Evolutionary conservation across 2,113 vertebrate species (phyloP).

Genomic region (Chamaea fasciata): DNA sequence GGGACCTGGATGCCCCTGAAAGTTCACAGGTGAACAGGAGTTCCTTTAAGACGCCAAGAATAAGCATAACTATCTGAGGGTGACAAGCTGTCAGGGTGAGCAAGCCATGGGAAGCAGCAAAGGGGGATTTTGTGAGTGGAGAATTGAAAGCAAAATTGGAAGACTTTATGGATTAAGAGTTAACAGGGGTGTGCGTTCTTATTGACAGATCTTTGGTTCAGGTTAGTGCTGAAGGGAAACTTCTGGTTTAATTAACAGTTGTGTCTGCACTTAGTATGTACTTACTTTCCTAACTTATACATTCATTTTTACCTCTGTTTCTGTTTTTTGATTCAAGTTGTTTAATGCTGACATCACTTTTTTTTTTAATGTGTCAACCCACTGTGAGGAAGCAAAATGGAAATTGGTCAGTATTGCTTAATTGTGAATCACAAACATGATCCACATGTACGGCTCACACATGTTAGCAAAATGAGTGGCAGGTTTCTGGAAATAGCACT

Average conservation of each 20-base stretch:
- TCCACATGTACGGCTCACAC: neutral
- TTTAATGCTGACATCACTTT: neutral
- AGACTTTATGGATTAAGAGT: neutral
- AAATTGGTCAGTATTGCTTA: neutral
- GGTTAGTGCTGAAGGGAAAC: neutral
- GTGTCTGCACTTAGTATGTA: neutral
- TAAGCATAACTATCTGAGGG: neutral
- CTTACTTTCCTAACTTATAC: neutral
- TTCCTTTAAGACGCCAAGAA: rapidly evolving
- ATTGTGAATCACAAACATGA: neutral
- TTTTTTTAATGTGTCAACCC: neutral
- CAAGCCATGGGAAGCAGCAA: neutral
- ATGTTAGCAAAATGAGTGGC: neutral
- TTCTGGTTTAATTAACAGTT: neutral
- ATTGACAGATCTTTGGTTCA: neutral
- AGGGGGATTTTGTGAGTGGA: neutral
- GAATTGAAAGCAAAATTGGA: neutral
- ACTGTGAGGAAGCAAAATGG: neutral
- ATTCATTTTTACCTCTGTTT: neutral
- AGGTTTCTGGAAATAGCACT: neutral
- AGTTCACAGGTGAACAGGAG: neutral
- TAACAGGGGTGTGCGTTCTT: rapidly evolving
- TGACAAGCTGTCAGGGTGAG: neutral
- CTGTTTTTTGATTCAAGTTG: neutral
- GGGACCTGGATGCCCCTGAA: neutral